A percentile compares a stretch with the other conserved stretches of the same genome.
These are phyloP conservation scores for Ciconia maguari DNA, from an alignment of 2,113 vertebrate genomes.

Conservation along the genomic window DNA sequence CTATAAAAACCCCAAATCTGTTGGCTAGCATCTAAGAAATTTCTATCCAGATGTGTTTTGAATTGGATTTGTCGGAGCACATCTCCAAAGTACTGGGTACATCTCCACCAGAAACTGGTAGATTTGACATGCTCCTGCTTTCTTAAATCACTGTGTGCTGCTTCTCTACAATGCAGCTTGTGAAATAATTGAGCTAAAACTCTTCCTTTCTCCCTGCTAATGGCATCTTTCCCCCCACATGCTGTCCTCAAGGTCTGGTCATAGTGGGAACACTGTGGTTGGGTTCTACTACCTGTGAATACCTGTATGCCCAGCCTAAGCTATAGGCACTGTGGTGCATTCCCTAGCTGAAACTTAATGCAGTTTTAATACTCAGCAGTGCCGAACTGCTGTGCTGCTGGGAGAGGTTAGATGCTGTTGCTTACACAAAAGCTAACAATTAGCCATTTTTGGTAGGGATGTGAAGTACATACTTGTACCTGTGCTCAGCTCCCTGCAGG, in stretches of 20 bases:
- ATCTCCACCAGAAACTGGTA: not conserved
- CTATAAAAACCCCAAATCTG: not conserved
- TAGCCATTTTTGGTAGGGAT: not conserved
- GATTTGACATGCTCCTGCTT: not conserved
- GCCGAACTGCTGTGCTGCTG: not conserved
- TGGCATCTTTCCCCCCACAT: fast-evolving
- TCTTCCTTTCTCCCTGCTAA: not conserved
- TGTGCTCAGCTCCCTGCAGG: constrained; percentile 24
- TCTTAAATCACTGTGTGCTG: not conserved
- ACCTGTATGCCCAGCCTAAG: not conserved
- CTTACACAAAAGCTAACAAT: not conserved
- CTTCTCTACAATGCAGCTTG: not conserved
- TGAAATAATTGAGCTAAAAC: not conserved
- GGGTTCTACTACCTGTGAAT: not conserved
- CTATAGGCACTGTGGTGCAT: fast-evolving
- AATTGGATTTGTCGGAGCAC: not conserved
- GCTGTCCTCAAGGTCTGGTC: not conserved
- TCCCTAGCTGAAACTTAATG: not conserved
- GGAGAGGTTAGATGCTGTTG: not conserved
- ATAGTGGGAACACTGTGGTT: fast-evolving
- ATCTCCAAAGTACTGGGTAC: not conserved
- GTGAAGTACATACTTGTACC: not conserved
- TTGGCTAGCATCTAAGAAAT: not conserved
- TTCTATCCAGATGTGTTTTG: not conserved
- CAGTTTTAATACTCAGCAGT: not conserved